A percentile compares a stretch with the other conserved stretches of the same genome.
Conservation (phyloP, 53 echinoderm and acorn worm genomes). For the Echinarachnius parma region DNA sequence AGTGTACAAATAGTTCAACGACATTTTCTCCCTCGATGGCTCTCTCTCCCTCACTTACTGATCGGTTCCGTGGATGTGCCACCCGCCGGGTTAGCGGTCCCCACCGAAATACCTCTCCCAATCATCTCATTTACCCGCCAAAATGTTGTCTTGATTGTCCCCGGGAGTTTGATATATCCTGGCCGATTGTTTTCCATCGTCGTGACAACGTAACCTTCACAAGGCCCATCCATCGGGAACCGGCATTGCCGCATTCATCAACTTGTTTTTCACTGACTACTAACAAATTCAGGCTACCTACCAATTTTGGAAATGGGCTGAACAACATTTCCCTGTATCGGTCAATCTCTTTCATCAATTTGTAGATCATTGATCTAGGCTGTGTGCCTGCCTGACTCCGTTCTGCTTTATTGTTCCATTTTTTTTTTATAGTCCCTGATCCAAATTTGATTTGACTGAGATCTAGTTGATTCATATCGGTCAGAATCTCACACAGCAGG, state of each 20-base stretch:
- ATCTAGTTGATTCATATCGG: no score
- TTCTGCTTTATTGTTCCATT: no score
- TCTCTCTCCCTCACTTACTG: background rate
- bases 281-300: conserved; percentile 33
- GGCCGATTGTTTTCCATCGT: conserved; percentile 31
- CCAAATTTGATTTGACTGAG: no score
- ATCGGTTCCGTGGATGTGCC: background rate
- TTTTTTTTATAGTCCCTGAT: no score
- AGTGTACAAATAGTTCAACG: conserved; percentile 28
- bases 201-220: conserved; percentile 32
- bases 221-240: conserved; percentile 16
- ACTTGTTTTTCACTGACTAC: conserved; percentile 26
- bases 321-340: no score
- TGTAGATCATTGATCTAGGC: no score
- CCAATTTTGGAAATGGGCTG: no score
- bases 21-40: background rate
- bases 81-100: conserved; percentile 12
- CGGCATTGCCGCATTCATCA: conserved; percentile 11
- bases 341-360: no score
- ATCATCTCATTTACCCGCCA: conserved; percentile 42
- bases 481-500: no score
- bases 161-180: conserved; percentile 31
- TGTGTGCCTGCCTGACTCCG: no score
- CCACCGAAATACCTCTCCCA: conserved; percentile 40
- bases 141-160: conserved; percentile 42